Evolutionary conservation across 2,797 vertebrate species (phyloP).

Genomic region (Pogoniulus pusillus): DNA sequence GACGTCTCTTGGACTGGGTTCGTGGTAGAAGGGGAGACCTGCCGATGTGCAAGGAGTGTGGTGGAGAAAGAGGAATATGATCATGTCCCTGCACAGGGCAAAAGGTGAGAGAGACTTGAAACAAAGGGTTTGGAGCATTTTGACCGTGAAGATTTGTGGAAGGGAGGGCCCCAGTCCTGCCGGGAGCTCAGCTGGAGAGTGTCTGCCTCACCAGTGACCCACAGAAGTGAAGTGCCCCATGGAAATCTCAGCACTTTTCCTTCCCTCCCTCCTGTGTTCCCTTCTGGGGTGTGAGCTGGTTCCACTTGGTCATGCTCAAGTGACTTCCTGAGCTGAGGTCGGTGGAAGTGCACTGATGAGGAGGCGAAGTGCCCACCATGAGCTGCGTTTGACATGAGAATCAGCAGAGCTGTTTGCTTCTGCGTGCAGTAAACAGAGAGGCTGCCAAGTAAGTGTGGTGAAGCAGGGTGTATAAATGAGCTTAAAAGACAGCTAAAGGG

Average conservation of each 20-base stretch:
- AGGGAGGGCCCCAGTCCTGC: conserved; percentile 26
- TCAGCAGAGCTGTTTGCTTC: background rate
- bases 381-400: background rate
- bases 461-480: background rate
- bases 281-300: conserved; percentile 25
- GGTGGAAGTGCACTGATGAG: background rate
- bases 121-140: conserved; percentile 42
- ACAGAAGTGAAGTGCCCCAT: conserved; percentile 16
- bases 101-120: background rate
- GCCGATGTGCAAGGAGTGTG: background rate
- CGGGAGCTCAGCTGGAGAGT: conserved; percentile 27
- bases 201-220: conserved; percentile 47
- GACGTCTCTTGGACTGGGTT: rapidly evolving
- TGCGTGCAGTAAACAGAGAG: background rate
- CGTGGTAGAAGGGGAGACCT: background rate
- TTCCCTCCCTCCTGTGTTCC: conserved; percentile 15
- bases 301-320: conserved; percentile 58
- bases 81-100: background rate
- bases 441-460: background rate
- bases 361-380: background rate
- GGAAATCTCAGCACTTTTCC: conserved; percentile 1
- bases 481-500: background rate
- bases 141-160: conserved; percentile 33
- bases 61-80: background rate
- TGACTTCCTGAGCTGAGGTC: conserved; percentile 22